Evolutionary conservation across 1,140 invertebrate genomes (phyloP), one percentile per base, ranked within the genome.

Genomic region (Battus philenor): DNA sequence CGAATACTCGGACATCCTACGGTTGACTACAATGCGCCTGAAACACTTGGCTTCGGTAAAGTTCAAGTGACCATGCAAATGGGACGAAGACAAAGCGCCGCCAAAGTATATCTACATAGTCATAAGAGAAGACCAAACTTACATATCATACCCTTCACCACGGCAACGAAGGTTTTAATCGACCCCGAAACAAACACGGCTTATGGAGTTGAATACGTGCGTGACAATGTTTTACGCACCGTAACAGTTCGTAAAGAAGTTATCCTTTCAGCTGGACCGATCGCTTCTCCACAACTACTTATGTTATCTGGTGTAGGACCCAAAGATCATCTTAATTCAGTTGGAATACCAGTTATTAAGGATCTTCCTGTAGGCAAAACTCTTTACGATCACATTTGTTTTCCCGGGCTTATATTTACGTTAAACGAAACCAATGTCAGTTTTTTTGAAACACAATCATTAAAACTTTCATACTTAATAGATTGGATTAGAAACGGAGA

Each of bases 241-340:
- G 77, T 81, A 0, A 60, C 67, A 7, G 88, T 86, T 3, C 78
- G 76, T 1, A 88, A 87, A 52, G 90, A 91, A 78, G 87, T 91
- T 1, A 89, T 91, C 22, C 18, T 91, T 9, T 87, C 88, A 2
- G 89, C 89, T 1, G 90, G 90, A 12, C 82, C 89, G 2, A 86
- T 91, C 9, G 87, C 89, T 17, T 88, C 89, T 2, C 89, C 90
- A 4, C 87, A 90, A 50, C 54, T 93, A 2, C 78, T 93, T 1
- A 91, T 92, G 88, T 60, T 91, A 6, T 92, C 90, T 16, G 91
- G 91, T 2, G 75, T 93, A 12, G 91, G 91, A 7, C 90, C 90
- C 0, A 74, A 50, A 44, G 61, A 87, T 27, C 86, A 91, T 34
- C 66, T 93, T 9, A 68, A 74, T 27, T 75, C 86, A 33, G 51